phyloP scores from a whole-genome alignment of 1,140 invertebrate species.

The Neotoxoptera formosana region DNA sequence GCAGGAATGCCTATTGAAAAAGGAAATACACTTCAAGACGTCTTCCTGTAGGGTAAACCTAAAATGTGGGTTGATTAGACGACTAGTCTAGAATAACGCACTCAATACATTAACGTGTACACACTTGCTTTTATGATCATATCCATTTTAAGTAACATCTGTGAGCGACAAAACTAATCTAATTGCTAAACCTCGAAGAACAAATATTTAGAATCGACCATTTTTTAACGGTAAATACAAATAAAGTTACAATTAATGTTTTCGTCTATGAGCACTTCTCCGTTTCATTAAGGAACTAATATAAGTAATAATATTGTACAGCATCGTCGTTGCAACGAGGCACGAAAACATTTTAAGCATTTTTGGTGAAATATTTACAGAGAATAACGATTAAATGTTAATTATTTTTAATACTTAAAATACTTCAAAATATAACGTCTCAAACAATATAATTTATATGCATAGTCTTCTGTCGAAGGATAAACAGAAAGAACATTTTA shows the following conservation, averaged over 20 bases:
- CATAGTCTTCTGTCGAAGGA: neutral
- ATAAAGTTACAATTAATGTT: neutral
- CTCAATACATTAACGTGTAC: neutral
- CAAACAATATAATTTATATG: neutral
- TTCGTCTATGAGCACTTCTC: neutral
- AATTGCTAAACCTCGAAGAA: neutral
- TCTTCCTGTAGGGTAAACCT: neutral
- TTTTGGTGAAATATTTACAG: neutral
- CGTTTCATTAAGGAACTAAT: neutral
- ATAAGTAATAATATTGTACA: neutral
- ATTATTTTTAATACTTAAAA: neutral
- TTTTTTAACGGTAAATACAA: neutral
- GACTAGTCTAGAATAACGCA: neutral
- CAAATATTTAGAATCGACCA: neutral
- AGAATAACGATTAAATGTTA: neutral
- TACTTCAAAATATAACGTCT: neutral
- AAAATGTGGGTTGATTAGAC: neutral
- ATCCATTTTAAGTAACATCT: neutral
- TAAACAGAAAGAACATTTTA: neutral
- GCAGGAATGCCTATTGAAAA: neutral
- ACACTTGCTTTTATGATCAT: neutral
- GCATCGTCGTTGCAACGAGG: neutral
- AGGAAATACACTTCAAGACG: neutral
- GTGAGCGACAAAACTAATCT: neutral
- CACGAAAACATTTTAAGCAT: neutral